A percentile compares a stretch with the other conserved stretches of the same genome.
These are phyloP conservation scores for Delphinus delphis DNA, from an alignment of 2,113 vertebrate species.

Conservation along the genomic window DNA sequence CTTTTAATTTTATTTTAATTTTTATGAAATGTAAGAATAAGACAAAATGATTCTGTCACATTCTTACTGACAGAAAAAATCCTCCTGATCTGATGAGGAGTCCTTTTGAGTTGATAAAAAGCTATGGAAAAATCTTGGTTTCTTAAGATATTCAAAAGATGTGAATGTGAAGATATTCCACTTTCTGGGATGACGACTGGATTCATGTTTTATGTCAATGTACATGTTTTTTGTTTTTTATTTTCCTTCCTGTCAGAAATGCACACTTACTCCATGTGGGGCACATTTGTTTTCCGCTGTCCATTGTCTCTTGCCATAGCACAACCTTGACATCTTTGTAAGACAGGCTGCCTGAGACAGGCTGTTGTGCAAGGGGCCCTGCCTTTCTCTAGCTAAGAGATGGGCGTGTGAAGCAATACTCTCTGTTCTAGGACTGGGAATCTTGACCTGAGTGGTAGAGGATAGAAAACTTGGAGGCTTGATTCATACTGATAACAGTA, in stretches of 20 bases:
- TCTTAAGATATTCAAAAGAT: neutral
- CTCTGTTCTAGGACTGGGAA: neutral
- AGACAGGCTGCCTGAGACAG: neutral
- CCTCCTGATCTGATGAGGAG: neutral
- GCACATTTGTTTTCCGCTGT: neutral
- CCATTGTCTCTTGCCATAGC: neutral
- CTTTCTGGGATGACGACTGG: neutral
- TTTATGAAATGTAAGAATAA: neutral
- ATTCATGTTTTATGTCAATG: neutral
- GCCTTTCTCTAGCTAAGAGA: neutral
- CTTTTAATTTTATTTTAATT: constrained; percentile 31
- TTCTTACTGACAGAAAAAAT: neutral
- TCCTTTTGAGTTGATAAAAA: neutral
- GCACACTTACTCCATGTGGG: neutral
- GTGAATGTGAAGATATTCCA: neutral
- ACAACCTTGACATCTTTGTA: neutral
- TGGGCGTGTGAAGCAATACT: neutral
- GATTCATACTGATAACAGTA: neutral
- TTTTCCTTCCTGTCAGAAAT: neutral
- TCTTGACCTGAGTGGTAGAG: neutral
- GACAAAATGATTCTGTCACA: neutral
- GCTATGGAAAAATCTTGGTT: neutral
- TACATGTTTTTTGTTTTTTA: neutral
- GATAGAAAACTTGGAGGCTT: neutral
- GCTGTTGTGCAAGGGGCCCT: neutral